phyloP scores from a whole-genome alignment of 2,797 vertebrate genomes.

The Melanotaenia pygmaea region DNA sequence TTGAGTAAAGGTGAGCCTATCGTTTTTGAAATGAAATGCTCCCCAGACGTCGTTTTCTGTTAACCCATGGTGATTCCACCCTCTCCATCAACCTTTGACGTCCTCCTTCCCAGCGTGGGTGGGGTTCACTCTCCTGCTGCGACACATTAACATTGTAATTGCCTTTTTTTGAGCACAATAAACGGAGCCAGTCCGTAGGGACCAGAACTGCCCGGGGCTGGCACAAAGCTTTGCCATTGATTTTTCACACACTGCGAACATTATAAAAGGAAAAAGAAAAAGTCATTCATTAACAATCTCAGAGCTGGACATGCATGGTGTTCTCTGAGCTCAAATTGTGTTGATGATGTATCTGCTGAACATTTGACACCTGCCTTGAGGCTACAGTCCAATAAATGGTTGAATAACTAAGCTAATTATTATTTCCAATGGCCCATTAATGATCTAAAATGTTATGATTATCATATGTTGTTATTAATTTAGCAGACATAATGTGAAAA shows the following conservation, averaged over 20 bases:
- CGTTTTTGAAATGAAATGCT: constrained; percentile 67
- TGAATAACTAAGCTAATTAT: constrained; percentile 42
- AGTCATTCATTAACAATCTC: constrained; percentile 35
- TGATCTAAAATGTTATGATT: constrained; percentile 9
- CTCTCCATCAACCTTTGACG: constrained; percentile 72
- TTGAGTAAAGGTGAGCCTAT: background rate
- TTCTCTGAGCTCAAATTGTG: constrained; percentile 6
- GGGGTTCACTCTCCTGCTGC: constrained; percentile 74
- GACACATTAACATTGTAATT: constrained; percentile 97
- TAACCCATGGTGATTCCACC: constrained; percentile 84
- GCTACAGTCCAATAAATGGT: background rate
- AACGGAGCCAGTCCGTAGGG: constrained; percentile 78
- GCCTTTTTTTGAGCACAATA: constrained; percentile 88
- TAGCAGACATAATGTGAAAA: background rate
- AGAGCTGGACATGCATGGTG: constrained; percentile 33
- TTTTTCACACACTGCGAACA: constrained; percentile 78
- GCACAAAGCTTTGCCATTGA: constrained; percentile 80
- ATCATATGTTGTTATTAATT: background rate
- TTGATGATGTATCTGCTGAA: constrained; percentile 39
- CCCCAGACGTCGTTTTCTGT: constrained; percentile 81
- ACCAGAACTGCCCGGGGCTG: constrained; percentile 71
- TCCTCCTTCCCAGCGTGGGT: constrained; percentile 50
- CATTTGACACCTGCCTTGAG: constrained; percentile 43
- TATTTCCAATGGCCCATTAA: constrained; percentile 36
- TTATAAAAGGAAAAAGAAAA: background rate